Evolutionary conservation across 2,113 vertebrate genomes (phyloP).

Genomic region (Pedionomus torquatus): DNA sequence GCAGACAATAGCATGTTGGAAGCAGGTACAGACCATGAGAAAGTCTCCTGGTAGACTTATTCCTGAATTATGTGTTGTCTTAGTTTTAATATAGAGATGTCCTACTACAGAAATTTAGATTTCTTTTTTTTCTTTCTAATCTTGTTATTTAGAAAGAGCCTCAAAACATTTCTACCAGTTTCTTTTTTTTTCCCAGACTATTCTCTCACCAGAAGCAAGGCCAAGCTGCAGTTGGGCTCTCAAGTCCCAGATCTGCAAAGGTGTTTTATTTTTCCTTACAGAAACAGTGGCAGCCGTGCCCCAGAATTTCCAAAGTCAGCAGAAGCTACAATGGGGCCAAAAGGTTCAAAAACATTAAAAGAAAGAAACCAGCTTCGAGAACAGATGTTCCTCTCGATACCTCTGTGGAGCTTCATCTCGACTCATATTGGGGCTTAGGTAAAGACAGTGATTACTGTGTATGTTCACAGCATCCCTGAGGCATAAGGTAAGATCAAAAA

Average conservation of each 20-base stretch:
- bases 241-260: background rate
- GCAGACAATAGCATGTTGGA: rapidly evolving
- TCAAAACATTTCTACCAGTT: rapidly evolving
- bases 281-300: background rate
- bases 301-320: background rate
- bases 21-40: background rate
- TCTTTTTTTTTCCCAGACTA: background rate
- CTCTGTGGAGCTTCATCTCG: background rate
- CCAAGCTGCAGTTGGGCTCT: background rate
- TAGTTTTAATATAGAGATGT: background rate
- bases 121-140: too few species aligned
- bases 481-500: background rate
- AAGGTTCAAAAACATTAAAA: background rate
- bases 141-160: background rate
- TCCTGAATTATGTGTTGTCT: background rate
- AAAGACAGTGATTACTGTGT: background rate
- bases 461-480: background rate
- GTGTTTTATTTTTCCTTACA: background rate
- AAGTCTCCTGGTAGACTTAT: background rate
- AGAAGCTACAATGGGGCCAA: background rate
- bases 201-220: background rate
- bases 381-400: background rate
- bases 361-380: background rate
- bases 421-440: background rate
- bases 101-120: background rate